Percentiles rank a stretch among this genome's conserved stretches.
phyloP scores from a whole-genome alignment of 2,113 vertebrate species.

The Calcarius ornatus region DNA sequence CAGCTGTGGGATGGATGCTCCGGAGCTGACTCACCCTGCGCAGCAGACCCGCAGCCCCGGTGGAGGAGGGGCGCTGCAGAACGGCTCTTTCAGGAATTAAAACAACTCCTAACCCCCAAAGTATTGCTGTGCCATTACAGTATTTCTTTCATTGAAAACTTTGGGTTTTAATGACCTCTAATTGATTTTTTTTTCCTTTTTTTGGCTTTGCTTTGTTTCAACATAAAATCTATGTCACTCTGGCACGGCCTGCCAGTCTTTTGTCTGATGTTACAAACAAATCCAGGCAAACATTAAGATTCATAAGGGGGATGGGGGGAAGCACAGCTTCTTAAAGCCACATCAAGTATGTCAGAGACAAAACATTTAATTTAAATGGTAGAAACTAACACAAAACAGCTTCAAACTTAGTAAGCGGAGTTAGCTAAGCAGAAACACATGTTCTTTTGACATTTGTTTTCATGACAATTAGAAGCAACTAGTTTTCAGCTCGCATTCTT shows the following conservation, averaged over 20 bases:
- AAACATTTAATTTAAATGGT: conserved; percentile 66
- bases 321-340: conserved; percentile 59
- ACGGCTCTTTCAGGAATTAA: conserved; percentile 35
- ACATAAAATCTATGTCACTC: conserved; percentile 53
- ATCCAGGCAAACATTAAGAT: conserved; percentile 67
- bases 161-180: conserved; percentile 35
- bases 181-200: not conserved
- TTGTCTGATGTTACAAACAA: conserved; percentile 70
- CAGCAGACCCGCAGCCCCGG: conserved; percentile 4
- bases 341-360: conserved; percentile 65
- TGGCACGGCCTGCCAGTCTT: conserved; percentile 48
- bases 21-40: conserved; percentile 62
- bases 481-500: conserved; percentile 47
- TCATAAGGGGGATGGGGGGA: conserved; percentile 42
- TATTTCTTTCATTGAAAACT: conserved; percentile 53
- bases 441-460: conserved; percentile 63
- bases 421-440: conserved; percentile 58
- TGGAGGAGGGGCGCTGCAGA: conserved; percentile 48
- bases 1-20: conserved; percentile 55
- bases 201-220: conserved; percentile 42
- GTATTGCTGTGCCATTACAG: conserved; percentile 14
- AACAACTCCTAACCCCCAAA: conserved; percentile 8
- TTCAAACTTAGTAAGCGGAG: conserved; percentile 47
- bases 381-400: conserved; percentile 66
- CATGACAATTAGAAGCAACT: conserved; percentile 67